Percentiles rank a stretch among this genome's conserved stretches.
phyloP scores from a whole-genome alignment of 2,888 invertebrate genomes.

The Rambutsinella grinnellia region DNA sequence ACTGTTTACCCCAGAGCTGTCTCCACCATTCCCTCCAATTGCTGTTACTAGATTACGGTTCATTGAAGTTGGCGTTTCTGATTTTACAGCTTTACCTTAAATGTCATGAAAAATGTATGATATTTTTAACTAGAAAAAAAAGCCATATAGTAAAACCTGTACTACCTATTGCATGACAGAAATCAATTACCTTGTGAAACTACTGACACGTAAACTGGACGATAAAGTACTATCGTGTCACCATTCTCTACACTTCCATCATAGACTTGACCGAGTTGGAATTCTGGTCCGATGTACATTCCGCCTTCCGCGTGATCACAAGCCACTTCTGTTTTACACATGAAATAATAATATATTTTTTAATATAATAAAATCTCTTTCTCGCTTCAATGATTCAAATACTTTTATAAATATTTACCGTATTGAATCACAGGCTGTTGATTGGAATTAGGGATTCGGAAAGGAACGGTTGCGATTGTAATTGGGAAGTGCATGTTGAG shows the following conservation, averaged over 20 bases:
- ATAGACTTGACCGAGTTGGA: slow-evolving; percentile 83
- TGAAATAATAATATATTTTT: background rate
- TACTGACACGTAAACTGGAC: slow-evolving; percentile 73
- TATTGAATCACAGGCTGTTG: slow-evolving; percentile 76
- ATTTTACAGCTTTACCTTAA: slow-evolving; percentile 41
- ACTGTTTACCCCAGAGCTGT: background rate
- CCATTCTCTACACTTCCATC: slow-evolving; percentile 75
- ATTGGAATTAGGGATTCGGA: slow-evolving; percentile 77
- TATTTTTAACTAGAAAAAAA: too few species aligned
- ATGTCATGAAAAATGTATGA: background rate
- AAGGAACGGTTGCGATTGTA: slow-evolving; percentile 82
- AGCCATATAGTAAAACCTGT: too few species aligned
- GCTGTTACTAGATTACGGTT: slow-evolving; percentile 31
- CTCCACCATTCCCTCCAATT: slow-evolving; percentile 12
- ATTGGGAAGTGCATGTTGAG: slow-evolving; percentile 81
- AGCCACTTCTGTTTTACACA: slow-evolving; percentile 75
- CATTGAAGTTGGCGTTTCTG: slow-evolving; percentile 53
- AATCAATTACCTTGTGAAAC: slow-evolving; percentile 39
- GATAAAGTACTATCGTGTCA: slow-evolving; percentile 76
- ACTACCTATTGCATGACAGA: background rate
- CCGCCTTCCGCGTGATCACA: slow-evolving; percentile 83
- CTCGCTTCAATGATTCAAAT: background rate
- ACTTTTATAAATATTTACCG: slow-evolving; percentile 73
- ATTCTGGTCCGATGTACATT: slow-evolving; percentile 73
- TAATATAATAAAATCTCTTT: too few species aligned